Conservation (phyloP, 2,113 vertebrate species). For the Bufo bufo region DNA sequence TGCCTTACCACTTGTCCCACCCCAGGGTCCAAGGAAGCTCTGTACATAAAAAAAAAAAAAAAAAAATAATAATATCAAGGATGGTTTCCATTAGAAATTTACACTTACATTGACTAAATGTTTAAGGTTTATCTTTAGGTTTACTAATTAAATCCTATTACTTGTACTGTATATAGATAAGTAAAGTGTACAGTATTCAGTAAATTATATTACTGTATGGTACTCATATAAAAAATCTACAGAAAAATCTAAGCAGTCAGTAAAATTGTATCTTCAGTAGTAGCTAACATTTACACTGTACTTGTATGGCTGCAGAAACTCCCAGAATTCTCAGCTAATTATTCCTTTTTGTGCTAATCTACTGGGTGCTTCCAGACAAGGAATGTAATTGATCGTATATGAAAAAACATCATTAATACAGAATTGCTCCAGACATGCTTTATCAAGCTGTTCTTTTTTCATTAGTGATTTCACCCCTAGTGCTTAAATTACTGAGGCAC, state of each 20-base stretch:
- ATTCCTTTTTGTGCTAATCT: constrained; percentile 72
- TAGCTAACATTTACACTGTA: neutral
- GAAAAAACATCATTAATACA: constrained; percentile 73
- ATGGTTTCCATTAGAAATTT: too few species aligned
- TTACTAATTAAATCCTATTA: neutral
- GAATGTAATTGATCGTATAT: constrained; percentile 81
- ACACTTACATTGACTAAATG: too few species aligned
- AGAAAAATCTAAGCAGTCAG: neutral
- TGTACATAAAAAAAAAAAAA: too few species aligned
- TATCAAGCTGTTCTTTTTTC: constrained; percentile 63
- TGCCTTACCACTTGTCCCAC: too few species aligned
- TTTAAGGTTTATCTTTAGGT: neutral
- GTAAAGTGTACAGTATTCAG: neutral
- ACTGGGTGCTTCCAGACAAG: constrained; percentile 74
- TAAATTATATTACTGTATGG: neutral
- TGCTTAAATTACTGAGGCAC: constrained; percentile 62
- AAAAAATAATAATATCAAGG: too few species aligned
- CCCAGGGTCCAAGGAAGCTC: too few species aligned
- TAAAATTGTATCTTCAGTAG: neutral
- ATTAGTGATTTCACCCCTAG: constrained; percentile 52
- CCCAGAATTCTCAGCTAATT: constrained; percentile 73
- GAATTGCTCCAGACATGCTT: constrained; percentile 67
- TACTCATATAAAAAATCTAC: neutral
- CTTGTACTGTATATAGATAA: neutral
- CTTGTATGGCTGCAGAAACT: constrained; percentile 60